Base-by-base conservation (phyloP, 2,113 vertebrate species). In the Mobula hypostoma region DNA sequence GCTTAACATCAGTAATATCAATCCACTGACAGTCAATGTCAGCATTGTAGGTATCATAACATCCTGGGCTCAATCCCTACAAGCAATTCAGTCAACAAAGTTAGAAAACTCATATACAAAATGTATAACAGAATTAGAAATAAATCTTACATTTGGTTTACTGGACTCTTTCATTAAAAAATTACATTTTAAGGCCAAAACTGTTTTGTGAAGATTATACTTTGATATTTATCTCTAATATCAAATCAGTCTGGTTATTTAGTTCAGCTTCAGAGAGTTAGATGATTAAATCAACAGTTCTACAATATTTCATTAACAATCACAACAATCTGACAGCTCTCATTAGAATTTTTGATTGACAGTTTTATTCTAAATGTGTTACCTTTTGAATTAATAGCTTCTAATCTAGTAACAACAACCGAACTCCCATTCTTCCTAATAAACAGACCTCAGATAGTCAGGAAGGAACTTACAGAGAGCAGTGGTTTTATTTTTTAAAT, bases 1-100 rank as follows among this genome's bases (percentile, higher is more conserved):
- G 98, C 95, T 99, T 97, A 94, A 99, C 98, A 94, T 99, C 99
- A 95, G 99, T 99, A 95, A 99, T 99, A 95, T 99, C 99, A 95
- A 99, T 99, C 99, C 99, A 99, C 76, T 99, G 99, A 96, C 99
- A 99, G 95, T 99, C 98, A 95, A 99, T 99, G 95, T 99, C 99
- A 94, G 99, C 99, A 74, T 98, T 99, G 94, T 99, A 99, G 77
- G 98, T 99, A 95, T 99, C 99, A 0, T 99, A 99, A 95, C 99
- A 99, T 94, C 99, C 99, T 94, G 99, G 98, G 94, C 98, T 99
- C 96, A 99, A 95, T 70, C 99, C 99, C 99, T 99, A 95, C 95
- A 96, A 95, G 80, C 40, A 94, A 48, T 63, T 74, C 66, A 94
- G 24, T 94, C 1, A 77, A 77, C 74, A 94, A 72, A 8, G 14